These are phyloP conservation scores for Microchrysa polita DNA, from an alignment of 2,888 invertebrate genomes.

Conservation along the genomic window DNA sequence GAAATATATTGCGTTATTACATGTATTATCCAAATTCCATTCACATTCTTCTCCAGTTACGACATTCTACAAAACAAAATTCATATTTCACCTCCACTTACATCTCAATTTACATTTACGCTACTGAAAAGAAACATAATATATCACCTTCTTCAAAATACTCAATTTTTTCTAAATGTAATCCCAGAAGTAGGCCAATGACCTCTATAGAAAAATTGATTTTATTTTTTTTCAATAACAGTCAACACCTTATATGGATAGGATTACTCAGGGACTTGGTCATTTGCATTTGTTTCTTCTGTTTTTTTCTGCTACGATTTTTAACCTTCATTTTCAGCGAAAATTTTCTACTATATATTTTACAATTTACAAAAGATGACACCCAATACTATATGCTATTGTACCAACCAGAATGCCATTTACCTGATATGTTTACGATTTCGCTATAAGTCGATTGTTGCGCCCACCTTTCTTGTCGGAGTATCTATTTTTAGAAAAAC, in stretches of 20 bases:
- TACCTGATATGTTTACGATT: neutral
- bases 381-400: neutral
- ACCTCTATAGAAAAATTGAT: neutral
- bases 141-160: neutral
- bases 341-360: conserved; percentile 3
- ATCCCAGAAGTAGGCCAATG: neutral
- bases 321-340: neutral
- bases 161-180: neutral
- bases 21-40: no score
- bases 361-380: conserved; percentile 10
- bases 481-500: neutral
- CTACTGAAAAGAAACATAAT: neutral
- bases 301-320: neutral
- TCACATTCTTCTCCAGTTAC: no score
- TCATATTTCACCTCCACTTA: neutral
- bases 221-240: no score
- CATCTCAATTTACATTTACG: neutral
- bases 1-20: no score
- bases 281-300: conserved; percentile 1
- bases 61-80: neutral
- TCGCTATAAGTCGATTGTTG: neutral
- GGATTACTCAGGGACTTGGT: no score
- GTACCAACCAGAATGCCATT: neutral
- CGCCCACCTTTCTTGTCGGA: neutral
- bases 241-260: neutral